Evolutionary conservation across 2,113 vertebrate species (phyloP).

Genomic region (Gymnogyps californianus): DNA sequence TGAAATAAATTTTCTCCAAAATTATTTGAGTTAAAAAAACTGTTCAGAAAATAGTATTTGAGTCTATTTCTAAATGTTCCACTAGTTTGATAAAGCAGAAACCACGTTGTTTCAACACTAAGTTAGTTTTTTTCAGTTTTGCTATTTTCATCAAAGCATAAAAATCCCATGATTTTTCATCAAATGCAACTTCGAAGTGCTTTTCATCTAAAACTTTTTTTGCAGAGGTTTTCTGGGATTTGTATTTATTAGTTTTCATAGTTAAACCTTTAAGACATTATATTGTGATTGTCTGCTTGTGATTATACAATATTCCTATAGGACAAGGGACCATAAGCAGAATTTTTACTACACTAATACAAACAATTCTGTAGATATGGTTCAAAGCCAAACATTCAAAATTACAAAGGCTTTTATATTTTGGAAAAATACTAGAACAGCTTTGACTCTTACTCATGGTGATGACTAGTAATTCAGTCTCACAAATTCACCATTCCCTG

Average conservation of each 20-base stretch:
- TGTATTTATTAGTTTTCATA: not conserved
- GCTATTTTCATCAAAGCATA: not conserved
- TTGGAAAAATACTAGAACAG: not conserved
- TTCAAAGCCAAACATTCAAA: not conserved
- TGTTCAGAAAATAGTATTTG: not conserved
- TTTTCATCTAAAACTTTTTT: not conserved
- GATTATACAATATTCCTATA: not conserved
- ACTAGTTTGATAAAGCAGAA: not conserved
- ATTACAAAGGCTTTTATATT: not conserved
- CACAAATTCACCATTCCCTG: not conserved
- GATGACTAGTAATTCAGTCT: not conserved
- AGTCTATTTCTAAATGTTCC: not conserved
- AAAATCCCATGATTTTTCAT: not conserved
- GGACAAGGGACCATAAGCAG: not conserved
- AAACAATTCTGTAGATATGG: not conserved
- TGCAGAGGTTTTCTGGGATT: not conserved
- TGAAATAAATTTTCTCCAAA: not conserved
- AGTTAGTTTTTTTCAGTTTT: not conserved
- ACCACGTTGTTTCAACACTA: not conserved
- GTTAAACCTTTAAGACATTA: not conserved
- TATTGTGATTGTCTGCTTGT: not conserved
- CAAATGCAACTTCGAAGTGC: not conserved
- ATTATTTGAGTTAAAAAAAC: not conserved
- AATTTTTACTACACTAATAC: not conserved
- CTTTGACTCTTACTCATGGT: not conserved